Evolutionary conservation across 2,113 vertebrate species (phyloP).

Genomic region (Herpetotheres cachinnans): DNA sequence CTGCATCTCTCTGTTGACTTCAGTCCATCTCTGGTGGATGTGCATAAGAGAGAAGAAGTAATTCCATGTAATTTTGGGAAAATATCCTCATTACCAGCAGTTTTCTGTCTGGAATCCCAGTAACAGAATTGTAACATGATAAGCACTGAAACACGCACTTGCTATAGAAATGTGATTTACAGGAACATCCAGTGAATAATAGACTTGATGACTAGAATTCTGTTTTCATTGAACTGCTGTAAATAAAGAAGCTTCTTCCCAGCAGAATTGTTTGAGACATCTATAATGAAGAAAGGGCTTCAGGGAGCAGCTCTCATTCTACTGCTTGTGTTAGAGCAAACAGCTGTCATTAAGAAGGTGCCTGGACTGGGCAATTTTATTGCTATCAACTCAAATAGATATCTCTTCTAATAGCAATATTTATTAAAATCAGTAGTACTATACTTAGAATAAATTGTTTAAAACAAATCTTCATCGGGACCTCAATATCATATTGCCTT

Average conservation of each 20-base stretch:
- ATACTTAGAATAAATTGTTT: neutral
- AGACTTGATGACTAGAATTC: constrained; percentile 1
- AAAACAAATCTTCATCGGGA: neutral
- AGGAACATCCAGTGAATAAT: constrained; percentile 10
- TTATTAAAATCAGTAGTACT: neutral
- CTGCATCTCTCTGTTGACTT: neutral
- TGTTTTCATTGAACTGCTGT: constrained; percentile 19
- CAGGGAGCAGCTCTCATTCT: neutral
- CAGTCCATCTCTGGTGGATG: neutral
- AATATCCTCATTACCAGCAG: neutral
- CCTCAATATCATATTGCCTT: neutral
- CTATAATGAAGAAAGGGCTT: neutral
- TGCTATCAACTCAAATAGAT: neutral
- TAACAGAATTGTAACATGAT: neutral
- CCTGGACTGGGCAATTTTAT: neutral
- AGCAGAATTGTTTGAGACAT: neutral
- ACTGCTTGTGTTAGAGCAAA: neutral
- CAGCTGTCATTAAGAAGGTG: neutral
- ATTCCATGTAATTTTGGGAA: constrained; percentile 1
- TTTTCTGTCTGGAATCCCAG: neutral
- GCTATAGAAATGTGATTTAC: neutral
- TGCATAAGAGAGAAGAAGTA: neutral
- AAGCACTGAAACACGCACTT: neutral
- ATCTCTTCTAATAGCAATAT: neutral
- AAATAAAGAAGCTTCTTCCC: constrained; percentile 38